Conservation (phyloP, 2,113 vertebrate species). For the Dipodomys merriami region DNA sequence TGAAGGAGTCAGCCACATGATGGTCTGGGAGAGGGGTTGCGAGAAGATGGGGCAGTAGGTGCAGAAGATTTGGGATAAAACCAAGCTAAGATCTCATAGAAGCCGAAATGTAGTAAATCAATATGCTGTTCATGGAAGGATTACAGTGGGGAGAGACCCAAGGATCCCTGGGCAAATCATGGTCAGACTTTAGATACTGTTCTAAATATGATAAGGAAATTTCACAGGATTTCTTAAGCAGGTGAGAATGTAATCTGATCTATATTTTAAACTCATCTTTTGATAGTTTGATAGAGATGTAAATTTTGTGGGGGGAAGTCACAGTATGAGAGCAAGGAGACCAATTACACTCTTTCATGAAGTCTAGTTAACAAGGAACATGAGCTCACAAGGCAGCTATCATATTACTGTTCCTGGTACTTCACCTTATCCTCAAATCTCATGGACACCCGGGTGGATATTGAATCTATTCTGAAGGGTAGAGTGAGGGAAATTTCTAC, state of each 20-base stretch:
- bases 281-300: background rate
- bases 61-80: background rate
- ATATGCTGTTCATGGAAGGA: background rate
- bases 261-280: slow-evolving; percentile 15
- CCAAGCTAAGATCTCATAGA: background rate
- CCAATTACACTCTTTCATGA: background rate
- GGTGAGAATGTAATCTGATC: background rate
- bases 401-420: background rate
- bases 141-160: background rate
- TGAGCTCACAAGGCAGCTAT: background rate
- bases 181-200: background rate
- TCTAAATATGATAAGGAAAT: background rate
- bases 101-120: background rate
- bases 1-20: background rate
- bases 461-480: background rate
- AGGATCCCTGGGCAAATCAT: fast-evolving
- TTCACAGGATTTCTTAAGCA: background rate
- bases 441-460: background rate
- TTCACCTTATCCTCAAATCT: background rate
- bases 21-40: fast-evolving
- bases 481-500: background rate
- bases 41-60: background rate
- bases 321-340: background rate
- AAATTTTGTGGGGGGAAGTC: background rate
- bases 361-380: background rate